These are phyloP conservation scores for Hemitrygon akajei DNA, from an alignment of 2,797 vertebrate genomes.

Conservation along the genomic window DNA sequence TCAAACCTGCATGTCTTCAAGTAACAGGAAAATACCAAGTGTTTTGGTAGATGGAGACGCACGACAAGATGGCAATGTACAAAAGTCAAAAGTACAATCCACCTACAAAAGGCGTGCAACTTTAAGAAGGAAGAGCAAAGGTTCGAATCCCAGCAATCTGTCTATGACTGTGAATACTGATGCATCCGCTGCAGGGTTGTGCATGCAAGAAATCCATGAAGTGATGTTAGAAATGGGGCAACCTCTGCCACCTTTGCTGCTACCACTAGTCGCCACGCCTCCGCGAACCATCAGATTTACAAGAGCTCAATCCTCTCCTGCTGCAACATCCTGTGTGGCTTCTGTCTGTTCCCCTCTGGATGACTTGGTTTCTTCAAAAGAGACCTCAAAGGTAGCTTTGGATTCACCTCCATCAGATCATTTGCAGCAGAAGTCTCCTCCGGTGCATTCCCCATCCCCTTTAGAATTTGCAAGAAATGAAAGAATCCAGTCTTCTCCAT, in stretches of 20 bases:
- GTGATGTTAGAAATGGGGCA: constrained; percentile 79
- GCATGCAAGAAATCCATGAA: constrained; percentile 57
- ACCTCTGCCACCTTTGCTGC: constrained; percentile 75
- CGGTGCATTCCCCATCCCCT: constrained; percentile 54
- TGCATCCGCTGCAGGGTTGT: constrained; percentile 48
- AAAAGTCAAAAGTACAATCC: neutral
- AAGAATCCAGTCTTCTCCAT: constrained; percentile 72
- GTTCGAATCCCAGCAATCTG: constrained; percentile 38
- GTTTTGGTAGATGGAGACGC: neutral
- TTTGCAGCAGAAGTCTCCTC: constrained; percentile 47
- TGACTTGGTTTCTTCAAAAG: constrained; percentile 49
- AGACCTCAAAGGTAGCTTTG: constrained; percentile 46
- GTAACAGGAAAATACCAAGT: neutral
- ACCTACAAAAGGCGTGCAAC: neutral
- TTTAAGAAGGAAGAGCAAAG: constrained; percentile 17
- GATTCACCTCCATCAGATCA: constrained; percentile 49
- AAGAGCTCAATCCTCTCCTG: constrained; percentile 52
- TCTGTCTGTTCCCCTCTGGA: constrained; percentile 63
- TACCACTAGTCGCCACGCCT: constrained; percentile 71
- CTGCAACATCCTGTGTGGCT: constrained; percentile 56
- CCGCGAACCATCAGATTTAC: constrained; percentile 63
- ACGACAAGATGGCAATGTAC: neutral
- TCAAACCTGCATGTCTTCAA: neutral
- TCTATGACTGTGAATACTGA: constrained; percentile 47
- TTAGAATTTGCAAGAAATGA: constrained; percentile 47